Base-by-base conservation (phyloP, 1,140 invertebrate species). In the Aphaenogaster ashmeadi region DNA sequence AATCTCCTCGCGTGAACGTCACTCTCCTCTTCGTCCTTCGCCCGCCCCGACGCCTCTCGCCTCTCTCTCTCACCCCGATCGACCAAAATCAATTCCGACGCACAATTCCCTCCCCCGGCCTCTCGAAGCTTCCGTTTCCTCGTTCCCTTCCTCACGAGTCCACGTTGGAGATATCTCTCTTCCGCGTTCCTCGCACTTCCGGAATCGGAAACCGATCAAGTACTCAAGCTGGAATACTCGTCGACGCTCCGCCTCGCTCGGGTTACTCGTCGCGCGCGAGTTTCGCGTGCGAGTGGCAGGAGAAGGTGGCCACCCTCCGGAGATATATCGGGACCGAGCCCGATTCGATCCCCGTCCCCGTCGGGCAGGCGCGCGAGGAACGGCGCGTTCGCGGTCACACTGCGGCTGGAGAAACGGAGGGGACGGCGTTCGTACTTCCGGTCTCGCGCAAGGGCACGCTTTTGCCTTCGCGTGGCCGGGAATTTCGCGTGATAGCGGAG, bases 401-500 rank as follows among this genome's bases (percentile, higher is more conserved):
- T n/a, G 54, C 58, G 67, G 21, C 54, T 41, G 74, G 38, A 36
- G 75, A 54, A 58, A 47, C n/a, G 27, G 71, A 47, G 8, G 13
- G 41, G 21, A 50, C 62, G 13, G 38, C 8, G 27, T 21, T 67
- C 64, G 64, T 67, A 69, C 41, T 69, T 69, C 66, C 71, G 78
- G 41, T 74, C 27, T 67, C 56, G 60, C 69, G 77, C 71, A 58
- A 33, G 47, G 78, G n/a, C n/a, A 81, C 66, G 44, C 58, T 78
- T 27, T 72, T 62, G 21, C 50, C 18, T 38, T 50, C 47, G 69
- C 52, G 71, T 67, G 58, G 38, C 79, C 56, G 89, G 64, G 47
- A 88, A 75, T 83, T 83, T 88, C 69, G 52, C 71, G 79, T 87
- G 47, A 85, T 74, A 90, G 86, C 79, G 15, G 58, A 87, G 54